Evolutionary conservation across 2,888 invertebrate species (phyloP).

Genomic region (Melieria omissa): DNA sequence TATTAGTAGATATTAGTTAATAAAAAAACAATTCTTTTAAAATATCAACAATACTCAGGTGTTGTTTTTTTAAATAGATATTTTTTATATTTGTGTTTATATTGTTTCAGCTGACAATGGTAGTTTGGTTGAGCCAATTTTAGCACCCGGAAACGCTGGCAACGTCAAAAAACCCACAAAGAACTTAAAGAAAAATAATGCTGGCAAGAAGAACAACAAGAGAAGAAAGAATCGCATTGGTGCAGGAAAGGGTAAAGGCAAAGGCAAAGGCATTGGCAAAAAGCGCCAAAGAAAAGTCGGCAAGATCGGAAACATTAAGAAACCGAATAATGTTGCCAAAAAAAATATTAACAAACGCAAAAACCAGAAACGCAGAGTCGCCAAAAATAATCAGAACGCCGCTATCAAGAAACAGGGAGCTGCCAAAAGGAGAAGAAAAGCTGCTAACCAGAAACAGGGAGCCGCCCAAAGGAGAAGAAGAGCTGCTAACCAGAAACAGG

Average conservation of each 20-base stretch:
- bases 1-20: too few species aligned
- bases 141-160: too few species aligned
- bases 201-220: neutral
- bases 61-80: too few species aligned
- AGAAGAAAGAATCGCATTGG: neutral
- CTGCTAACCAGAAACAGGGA: neutral
- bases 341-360: neutral
- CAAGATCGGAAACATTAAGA: too few species aligned
- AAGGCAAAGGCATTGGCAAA: neutral
- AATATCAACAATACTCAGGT: too few species aligned
- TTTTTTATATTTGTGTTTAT: too few species aligned
- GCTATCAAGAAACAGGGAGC: neutral
- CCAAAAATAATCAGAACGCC: neutral
- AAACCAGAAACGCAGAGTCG: neutral
- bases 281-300: neutral
- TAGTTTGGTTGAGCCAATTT: too few species aligned
- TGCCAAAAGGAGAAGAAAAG: neutral
- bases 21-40: too few species aligned
- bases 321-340: neutral
- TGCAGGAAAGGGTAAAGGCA: neutral
- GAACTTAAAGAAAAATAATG: neutral
- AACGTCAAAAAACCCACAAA: neutral
- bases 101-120: too few species aligned
- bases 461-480: neutral
- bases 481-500: neutral